Evolutionary conservation across 2,113 vertebrate genomes (phyloP), one percentile per base, ranked within the genome.

Genomic region (Melanotaenia duboulayi): DNA sequence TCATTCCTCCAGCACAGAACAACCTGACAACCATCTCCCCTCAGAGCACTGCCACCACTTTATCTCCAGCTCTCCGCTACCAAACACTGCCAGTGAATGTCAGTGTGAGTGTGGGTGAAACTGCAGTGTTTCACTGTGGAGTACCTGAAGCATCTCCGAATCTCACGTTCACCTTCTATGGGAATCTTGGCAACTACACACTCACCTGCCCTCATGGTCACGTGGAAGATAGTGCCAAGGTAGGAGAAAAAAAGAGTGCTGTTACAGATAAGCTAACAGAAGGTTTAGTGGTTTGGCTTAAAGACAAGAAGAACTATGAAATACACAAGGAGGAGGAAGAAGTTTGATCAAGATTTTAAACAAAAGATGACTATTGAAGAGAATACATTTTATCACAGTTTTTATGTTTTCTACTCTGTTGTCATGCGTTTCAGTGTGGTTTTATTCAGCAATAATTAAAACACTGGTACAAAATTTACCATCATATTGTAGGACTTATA

Each of bases 121-220:
- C 89, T 10, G 89, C 74, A 4, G 75, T 48, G 65, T 94, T 93
- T 51, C 13, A 8, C 24, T 95, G 94, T 72, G 88, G 87, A 1
- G 80, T 91, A 1, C 40, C 63, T 0, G 0, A 39, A 37, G 19
- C 0, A 0, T 39, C 57, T 11, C 8, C 62, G 0, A 56, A 28
- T 16, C 2, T 94, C 10, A 74, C 49, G 0, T 88, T 95, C 11
- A 89, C 56, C 24, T 65, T 90, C 35, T 77, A 73, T 0, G 20
- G 82, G 11, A 76, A 71, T 20, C 60, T 79, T 2, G 28, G 48
- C 2, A 92, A 71, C 76, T 74, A 80, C 74, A 91, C 12, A 6
- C 67, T 94, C 72, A 71, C 1, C 24, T 95, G 94, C 55, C 92
- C 93, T 0, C 4, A 61, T 0, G 50, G 60, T 0, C 16, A 40